Base-by-base conservation (phyloP, 2,797 vertebrate species). In the Sebastes reedi region DNA sequence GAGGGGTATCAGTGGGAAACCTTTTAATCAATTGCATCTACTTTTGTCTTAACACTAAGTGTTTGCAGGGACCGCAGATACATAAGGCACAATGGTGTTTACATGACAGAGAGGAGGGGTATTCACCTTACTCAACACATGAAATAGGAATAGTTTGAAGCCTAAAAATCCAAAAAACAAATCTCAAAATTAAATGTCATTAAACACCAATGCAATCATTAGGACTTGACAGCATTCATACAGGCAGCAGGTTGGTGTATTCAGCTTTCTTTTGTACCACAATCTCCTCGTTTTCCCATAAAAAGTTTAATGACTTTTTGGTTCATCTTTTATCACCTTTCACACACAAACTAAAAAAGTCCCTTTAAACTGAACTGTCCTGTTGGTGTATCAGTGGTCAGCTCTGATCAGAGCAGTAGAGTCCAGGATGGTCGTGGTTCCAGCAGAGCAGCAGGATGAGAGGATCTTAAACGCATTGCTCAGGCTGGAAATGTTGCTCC, bases 61-160 rank as follows among this genome's bases (percentile, higher is more conserved):
- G 4, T 81, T 56, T 58, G 24, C 61, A 69, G 20, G 60, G 50
- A 30, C 34, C 2, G 14, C n/a, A 70, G 4, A 50, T 13, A 46
- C 25, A 72, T 69, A 80, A 88, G 80, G 81, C 83, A 90, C 81
- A 64, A 2, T 32, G 58, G 66, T 74, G 69, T 81, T 75, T 46
- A 55, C 5, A 54, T 22, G 18, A 39, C 0, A 16, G 12, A 50
- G 46, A 73, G 29, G 18, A 52, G 1, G 13, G n/a, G 22, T 60
- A 59, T 56, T 29, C 27, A 66, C 24, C 22, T 71, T 1, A 50
- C 22, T 59, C 5, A 39, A 66, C 20, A 67, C 16, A 71, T 34
- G 3, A 59, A 55, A 65, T 68, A 56, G 12, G 46, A 73, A 72
- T 34, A 32, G 11, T 56, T 22, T 80, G 22, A 72, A 79, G 29